phyloP scores from a whole-genome alignment of 2,888 invertebrate species.

The Folsomia manolachei region DNA sequence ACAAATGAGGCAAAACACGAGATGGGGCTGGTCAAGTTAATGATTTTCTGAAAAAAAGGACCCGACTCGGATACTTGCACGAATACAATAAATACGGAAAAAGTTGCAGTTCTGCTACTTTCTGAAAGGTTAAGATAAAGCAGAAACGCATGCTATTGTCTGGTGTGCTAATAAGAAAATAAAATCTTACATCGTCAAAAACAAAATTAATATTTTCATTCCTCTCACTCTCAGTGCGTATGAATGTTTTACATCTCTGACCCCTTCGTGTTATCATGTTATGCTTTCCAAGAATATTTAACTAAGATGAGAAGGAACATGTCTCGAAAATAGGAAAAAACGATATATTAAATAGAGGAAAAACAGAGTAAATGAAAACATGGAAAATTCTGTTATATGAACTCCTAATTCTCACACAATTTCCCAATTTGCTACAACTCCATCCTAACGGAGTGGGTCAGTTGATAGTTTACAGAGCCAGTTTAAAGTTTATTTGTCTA shows the following conservation, averaged over 20 bases:
- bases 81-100: background rate
- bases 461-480: background rate
- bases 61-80: background rate
- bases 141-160: too few species aligned
- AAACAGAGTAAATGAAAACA: background rate
- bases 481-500: background rate
- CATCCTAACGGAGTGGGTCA: background rate
- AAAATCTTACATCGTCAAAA: background rate
- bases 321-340: too few species aligned
- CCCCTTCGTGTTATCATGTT: too few species aligned
- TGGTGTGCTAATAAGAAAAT: background rate
- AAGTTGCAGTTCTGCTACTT: background rate
- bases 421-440: background rate
- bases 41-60: too few species aligned
- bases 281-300: too few species aligned
- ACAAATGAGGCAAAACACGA: background rate
- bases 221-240: too few species aligned
- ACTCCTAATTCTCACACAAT: slow-evolving; percentile 3
- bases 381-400: background rate
- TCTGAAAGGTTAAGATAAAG: background rate
- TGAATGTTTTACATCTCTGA: too few species aligned
- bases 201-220: background rate
- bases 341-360: too few species aligned
- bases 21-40: too few species aligned
- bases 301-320: too few species aligned